phyloP scores from a whole-genome alignment of 2,113 vertebrate genomes.

The Dascyllus trimaculatus region DNA sequence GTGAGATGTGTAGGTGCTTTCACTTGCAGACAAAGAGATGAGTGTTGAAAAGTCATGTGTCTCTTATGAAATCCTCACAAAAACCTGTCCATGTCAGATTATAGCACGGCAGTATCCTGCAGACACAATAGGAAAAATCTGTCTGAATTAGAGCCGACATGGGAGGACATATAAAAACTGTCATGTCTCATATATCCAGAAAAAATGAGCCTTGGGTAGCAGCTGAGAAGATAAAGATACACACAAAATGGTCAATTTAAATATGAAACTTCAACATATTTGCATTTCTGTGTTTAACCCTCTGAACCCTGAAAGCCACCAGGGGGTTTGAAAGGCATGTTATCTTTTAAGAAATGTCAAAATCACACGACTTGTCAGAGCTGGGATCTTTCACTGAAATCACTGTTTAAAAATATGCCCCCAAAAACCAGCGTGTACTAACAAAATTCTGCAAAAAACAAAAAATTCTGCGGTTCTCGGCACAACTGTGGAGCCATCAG shows the following conservation, averaged over 20 bases:
- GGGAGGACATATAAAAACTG: neutral
- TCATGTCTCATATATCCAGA: neutral
- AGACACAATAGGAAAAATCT: slow-evolving; percentile 28
- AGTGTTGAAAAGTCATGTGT: slow-evolving; percentile 29
- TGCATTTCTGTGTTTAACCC: no score
- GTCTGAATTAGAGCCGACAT: slow-evolving; percentile 11
- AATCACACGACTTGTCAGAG: no score
- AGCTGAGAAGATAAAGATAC: neutral
- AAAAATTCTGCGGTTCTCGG: no score
- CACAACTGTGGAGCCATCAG: no score
- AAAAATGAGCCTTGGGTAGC: neutral
- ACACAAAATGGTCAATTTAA: neutral
- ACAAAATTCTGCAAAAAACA: no score
- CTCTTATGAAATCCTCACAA: neutral
- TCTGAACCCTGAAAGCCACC: no score
- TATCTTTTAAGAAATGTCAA: no score
- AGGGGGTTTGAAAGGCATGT: no score
- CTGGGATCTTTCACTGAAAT: no score
- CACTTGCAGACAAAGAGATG: slow-evolving; percentile 51
- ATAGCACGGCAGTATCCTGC: neutral
- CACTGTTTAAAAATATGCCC: no score
- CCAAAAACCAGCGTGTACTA: no score
- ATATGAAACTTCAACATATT: neutral
- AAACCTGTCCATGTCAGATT: slow-evolving; percentile 9
- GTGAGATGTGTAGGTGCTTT: slow-evolving; percentile 41